Conservation (phyloP, 2,888 invertebrate species). For the Platycheirus albimanus region DNA sequence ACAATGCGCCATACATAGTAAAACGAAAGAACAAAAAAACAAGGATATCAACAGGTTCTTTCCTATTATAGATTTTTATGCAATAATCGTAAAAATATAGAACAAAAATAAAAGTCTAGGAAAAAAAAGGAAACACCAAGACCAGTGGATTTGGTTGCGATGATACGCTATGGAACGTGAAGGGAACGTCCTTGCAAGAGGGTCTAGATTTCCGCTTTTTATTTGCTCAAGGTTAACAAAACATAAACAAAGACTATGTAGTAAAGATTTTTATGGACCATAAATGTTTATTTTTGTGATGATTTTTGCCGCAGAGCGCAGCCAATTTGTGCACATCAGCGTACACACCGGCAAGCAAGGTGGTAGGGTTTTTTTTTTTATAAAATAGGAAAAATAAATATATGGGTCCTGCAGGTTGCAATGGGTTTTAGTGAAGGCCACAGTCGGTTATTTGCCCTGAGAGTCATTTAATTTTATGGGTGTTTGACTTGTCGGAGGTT, state of each 20-base stretch:
- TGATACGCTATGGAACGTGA: constrained; percentile 50
- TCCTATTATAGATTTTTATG: constrained; percentile 73
- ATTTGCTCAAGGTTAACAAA: constrained; percentile 72
- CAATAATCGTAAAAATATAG: constrained; percentile 72
- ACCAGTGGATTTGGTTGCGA: constrained; percentile 65
- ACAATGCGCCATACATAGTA: constrained; percentile 20
- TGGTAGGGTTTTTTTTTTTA: constrained; percentile 41
- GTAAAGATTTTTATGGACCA: constrained; percentile 72
- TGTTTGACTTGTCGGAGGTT: constrained; percentile 44
- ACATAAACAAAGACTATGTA: constrained; percentile 67
- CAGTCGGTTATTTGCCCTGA: constrained; percentile 42
- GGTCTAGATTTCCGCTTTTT: constrained; percentile 66
- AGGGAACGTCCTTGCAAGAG: constrained; percentile 61
- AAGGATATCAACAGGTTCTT: constrained; percentile 72
- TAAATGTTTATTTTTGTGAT: constrained; percentile 59
- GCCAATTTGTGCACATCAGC: constrained; percentile 38
- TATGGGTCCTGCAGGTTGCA: constrained; percentile 68
- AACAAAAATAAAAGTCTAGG: constrained; percentile 13
- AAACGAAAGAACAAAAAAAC: constrained; percentile 35
- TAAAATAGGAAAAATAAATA: constrained; percentile 42
- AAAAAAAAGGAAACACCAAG: constrained; percentile 32
- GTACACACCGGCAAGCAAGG: constrained; percentile 31
- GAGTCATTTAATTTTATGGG: constrained; percentile 64
- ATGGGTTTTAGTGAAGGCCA: constrained; percentile 48
- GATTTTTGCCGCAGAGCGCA: constrained; percentile 64